Percentiles rank a stretch among this genome's conserved stretches.
Conservation (phyloP, 2,888 invertebrate genomes). For the Drosophila nr. perissopoda region DNA sequence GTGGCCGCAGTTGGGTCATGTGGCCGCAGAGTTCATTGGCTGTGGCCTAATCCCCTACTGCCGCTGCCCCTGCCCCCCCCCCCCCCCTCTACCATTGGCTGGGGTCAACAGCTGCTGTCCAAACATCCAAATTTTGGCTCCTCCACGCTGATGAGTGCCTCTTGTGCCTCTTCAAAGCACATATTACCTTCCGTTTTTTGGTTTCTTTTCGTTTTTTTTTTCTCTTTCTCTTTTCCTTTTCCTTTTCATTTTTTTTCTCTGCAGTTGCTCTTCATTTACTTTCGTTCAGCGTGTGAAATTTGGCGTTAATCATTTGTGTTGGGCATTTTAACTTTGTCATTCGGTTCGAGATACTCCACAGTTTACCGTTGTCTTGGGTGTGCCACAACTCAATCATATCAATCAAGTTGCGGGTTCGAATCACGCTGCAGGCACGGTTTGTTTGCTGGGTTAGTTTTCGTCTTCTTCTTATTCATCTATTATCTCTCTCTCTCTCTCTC, state of each 20-base stretch:
- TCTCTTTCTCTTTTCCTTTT: too few relatives aligned
- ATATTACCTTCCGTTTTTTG: slow-evolving; percentile 15
- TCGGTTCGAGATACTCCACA: neutral
- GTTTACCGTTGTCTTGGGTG: neutral
- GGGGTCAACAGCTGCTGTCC: slow-evolving; percentile 34
- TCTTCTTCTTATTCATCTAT: too few relatives aligned
- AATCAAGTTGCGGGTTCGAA: too few relatives aligned
- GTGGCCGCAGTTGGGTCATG: slow-evolving; percentile 23
- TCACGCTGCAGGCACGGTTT: too few relatives aligned
- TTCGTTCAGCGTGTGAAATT: slow-evolving; percentile 7
- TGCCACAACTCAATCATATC: too few relatives aligned
- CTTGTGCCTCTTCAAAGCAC: slow-evolving; percentile 17
- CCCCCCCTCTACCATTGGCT: neutral
- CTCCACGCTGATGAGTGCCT: slow-evolving; percentile 21
- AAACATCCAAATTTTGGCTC: slow-evolving; percentile 17
- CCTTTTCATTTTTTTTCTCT: neutral
- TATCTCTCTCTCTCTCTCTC: too few relatives aligned
- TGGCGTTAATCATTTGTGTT: neutral
- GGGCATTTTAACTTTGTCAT: neutral
- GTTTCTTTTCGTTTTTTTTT: neutral
- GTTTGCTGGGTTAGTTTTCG: too few relatives aligned
- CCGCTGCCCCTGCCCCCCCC: too few relatives aligned
- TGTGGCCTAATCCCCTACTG: slow-evolving; percentile 14
- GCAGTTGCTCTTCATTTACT: slow-evolving; percentile 7
- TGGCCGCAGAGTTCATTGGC: slow-evolving; percentile 25